Evolutionary conservation across 2,888 invertebrate species (phyloP), one percentile per base, ranked within the genome.

Genomic region (Oscheius sp.): DNA sequence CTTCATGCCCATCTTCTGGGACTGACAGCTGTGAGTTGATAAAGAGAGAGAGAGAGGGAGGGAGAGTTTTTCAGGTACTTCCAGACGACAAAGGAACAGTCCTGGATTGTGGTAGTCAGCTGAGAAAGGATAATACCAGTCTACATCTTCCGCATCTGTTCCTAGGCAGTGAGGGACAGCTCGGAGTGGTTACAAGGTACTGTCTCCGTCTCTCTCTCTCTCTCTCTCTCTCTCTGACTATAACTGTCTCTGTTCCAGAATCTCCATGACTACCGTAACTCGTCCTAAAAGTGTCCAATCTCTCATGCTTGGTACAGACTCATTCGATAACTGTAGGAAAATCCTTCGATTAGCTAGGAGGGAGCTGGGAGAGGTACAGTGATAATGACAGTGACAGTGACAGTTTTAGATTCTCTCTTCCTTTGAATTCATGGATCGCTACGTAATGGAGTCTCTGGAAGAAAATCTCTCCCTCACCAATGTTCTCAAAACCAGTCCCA

Each of bases 111-210:
- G 92, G 98, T 89, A 94, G 93, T 75, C 92, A 93, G 0, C 92
- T 97, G 84, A 94, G 95, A 89, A 99, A 99, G 90, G 97, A 99
- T 90, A 99, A 99, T 90, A 97, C 98, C 0, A 98, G 98, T 0
- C 96, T 96, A 89, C 96, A 98, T 89, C 91, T 98, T 85, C 96
- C 96, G 89, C 96, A 99, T 90, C 90, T 98, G 76, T 97, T 99
- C 89, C 95, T 98, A 85, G 99, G 99, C 13, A 95, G 96, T 0
- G 99, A 99, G 91, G 99, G 99, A 62, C 96, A 96, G 0, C 91
- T 99, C 70, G 99, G 99, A 13, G 90, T 99, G 4, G 93, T 99
- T 7, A 98, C 98, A 0, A 59, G 70, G 75, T 75, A 57, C 21
- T 21, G 94, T 94, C 91, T 93, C 95, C 2, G 21, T 50, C 5